Base-by-base conservation (phyloP, 2,888 invertebrate genomes). In the Epirrhoe tristata region DNA sequence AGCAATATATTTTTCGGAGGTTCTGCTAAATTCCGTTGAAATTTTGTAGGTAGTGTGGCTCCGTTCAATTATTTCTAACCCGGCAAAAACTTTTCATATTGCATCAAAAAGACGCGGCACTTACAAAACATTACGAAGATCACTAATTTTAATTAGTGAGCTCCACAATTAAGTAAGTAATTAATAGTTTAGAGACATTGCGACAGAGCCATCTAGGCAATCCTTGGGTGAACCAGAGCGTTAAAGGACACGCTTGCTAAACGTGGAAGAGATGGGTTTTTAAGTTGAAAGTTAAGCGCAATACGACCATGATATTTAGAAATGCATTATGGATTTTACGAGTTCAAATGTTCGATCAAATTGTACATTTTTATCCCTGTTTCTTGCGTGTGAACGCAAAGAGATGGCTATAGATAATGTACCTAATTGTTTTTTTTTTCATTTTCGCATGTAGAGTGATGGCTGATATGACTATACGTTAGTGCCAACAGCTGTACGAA, bases 221-320 rank as follows among this genome's bases (percentile, higher is more conserved):
- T 88, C 88, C 88, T 90, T 89, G 87, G 82, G 81, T 76, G 79
- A 86, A 90, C 72, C 83, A 89, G 89, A 89, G 89, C 89, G 88
- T 88, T 86, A 86, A 89, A 86, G 86, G 84, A 84, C 83, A 79
- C 75, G 7, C 68, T 82, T 81, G 68, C 77, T 58, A 66, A 73
- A 79, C 69, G 67, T 70, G 63, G 55, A 73, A 79, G 76, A 75
- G 74, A 72, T 71, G 72, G 66, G 32, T 70, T 71, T 60, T 59
- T 55, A 70, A 70, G 69, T 70, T 68, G 61, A 70, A 69, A 63
- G 60, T 60, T 69, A 53, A 60, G 46, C 6, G 57, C 62, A 56
- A 54, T 50, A 58, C 50, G 58, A 53, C 51, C 58, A 43, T 46
- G 54, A 36, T 32, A 31, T 2, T 61, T 32, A 58, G 59, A 39